Evolutionary conservation across 2,113 vertebrate genomes (phyloP).

Genomic region (Equus przewalskii): DNA sequence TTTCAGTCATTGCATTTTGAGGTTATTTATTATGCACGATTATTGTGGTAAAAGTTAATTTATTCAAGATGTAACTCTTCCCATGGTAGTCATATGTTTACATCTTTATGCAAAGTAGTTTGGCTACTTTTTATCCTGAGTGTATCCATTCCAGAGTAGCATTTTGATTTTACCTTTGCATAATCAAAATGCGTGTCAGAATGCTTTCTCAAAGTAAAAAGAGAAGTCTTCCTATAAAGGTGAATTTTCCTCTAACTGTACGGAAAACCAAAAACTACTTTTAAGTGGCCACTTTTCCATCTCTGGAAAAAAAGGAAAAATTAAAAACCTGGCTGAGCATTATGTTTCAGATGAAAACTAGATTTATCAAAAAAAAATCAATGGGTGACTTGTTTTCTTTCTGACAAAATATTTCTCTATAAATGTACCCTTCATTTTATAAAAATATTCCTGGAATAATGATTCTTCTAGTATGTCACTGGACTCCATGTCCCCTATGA

Average conservation of each 20-base stretch:
- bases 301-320: background rate
- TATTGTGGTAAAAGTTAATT: slow-evolving; percentile 57
- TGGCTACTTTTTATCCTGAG: background rate
- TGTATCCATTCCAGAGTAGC: background rate
- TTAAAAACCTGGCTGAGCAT: background rate
- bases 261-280: slow-evolving; percentile 9
- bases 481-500: background rate
- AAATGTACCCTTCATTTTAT: background rate
- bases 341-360: slow-evolving; percentile 22
- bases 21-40: slow-evolving; percentile 35
- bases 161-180: slow-evolving; percentile 32
- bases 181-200: slow-evolving; percentile 35
- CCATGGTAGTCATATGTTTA: slow-evolving; percentile 38
- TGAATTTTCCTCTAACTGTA: background rate
- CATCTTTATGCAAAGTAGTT: slow-evolving; percentile 48
- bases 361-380: slow-evolving; percentile 47
- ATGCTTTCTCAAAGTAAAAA: slow-evolving; percentile 27
- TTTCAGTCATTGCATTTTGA: slow-evolving; percentile 21
- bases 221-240: background rate
- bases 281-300: slow-evolving; percentile 30
- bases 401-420: slow-evolving; percentile 33
- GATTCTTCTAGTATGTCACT: background rate
- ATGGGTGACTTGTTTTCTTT: slow-evolving; percentile 25
- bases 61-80: slow-evolving; percentile 50
- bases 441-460: background rate